Evolutionary conservation across 2,888 invertebrate genomes (phyloP), one percentile per base, ranked within the genome.

Genomic region (Crematogaster levior): DNA sequence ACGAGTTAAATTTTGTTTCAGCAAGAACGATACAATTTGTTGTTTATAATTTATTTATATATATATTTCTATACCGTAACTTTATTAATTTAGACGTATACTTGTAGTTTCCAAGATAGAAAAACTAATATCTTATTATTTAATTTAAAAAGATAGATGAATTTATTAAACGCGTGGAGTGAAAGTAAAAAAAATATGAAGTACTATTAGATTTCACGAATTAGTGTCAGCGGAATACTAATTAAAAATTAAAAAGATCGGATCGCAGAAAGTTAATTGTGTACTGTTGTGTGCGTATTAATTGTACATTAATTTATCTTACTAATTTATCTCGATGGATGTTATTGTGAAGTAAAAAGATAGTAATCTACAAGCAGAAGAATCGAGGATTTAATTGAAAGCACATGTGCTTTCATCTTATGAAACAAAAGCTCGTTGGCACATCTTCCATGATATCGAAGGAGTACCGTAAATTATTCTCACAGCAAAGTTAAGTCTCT

Each of bases 381-480:
- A 34, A 53, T 53, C 21, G 7, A 10, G 27, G 53, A 68, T 56
- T 68, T 43, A 43, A 66, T 77, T 77, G 18, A 43, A 68, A 34
- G 53, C 53, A 56, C 21, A 21, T 37, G 21, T 43, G 43, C 27
- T 53, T 51, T 21, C 18, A 1, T 43, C 43, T 51, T 12, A 21
- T 6, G 56, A 46, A 34, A 56, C 9, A 56, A 37, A 65, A 43
- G 30, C 27, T 56, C 30, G 40, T 53, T 34, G 40, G 24, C 21
- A 21, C 53, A 46, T 77, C 56, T 56, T 68, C 3, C 43, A 65
- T 10, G 10, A 21, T 18, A 34, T 24, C 30, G 43, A 68, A 43
- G 43, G 30, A 66, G 12, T 24, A 21, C 6, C 24, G 27, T 43
- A 56, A 68, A 77, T 68, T 77, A 63, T 68, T 77, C 43, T 27